Base-by-base conservation (phyloP, 2,888 invertebrate genomes). In the Trachelus stipa region DNA sequence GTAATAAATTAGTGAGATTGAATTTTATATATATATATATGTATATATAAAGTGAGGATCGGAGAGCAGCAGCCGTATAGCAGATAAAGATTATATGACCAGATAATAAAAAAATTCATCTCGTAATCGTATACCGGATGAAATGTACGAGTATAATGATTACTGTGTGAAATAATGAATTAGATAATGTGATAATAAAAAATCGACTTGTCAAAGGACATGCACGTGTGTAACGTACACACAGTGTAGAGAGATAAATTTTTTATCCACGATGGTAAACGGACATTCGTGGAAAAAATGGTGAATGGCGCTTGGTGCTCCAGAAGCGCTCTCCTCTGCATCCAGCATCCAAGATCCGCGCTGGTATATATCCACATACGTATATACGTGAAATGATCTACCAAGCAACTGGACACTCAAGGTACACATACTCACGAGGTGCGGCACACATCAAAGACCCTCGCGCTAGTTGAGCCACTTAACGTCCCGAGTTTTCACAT, bases 401-500 rank as follows among this genome's bases (percentile, higher is more conserved):
- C 77, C 76, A 75, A 75, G 69, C 78, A 73, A 75, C 78, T 77
- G 77, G 76, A 78, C 79, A 77, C 77, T 76, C 80, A 79, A 71
- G 78, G 80, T 79, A 79, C 77, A 79, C 81, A 76, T 78, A 78
- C 80, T 80, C 79, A 74, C 78, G 78, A 69, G 78, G 80, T 79
- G 81, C 82, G 77, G 79, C 76, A 81, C 79, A 84, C 88, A 88
- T 91, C 91, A 91, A 91, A 91, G 90, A 56, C 40, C 40, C 87
- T 83, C 82, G 87, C 85, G 88, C 89, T 90, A 91, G 90, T 91
- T 91, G 88, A 91, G 90, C 90, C 91, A 91, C 90, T 91, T 91
- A 90, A 90, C 88, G 88, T 88, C 87, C 82, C 86, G 88, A 90
- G 90, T 91, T 91, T 91, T 90, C 91, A 88, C 90, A 91, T 91